phyloP scores from a whole-genome alignment of 2,888 invertebrate species.

The Steinernema hermaphroditum region DNA sequence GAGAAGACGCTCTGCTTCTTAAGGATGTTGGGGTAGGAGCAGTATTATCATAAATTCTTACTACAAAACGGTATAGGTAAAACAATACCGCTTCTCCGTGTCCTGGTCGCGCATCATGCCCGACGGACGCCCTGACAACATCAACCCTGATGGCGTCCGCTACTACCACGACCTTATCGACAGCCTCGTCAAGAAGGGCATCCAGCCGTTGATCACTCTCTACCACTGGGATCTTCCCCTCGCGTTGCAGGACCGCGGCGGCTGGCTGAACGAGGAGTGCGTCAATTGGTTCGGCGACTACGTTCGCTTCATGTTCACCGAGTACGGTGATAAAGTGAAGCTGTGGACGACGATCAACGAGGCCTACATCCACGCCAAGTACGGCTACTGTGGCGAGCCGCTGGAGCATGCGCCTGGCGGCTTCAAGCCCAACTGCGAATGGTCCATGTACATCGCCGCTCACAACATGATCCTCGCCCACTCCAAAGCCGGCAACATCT shows the following conservation, averaged over 20 bases:
- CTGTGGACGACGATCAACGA: conserved; percentile 80
- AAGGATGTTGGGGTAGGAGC: conserved; percentile 70
- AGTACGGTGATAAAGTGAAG: conserved; percentile 65
- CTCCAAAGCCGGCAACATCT: conserved; percentile 73
- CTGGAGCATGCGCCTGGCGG: conserved; percentile 40
- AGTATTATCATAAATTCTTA: no score
- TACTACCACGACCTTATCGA: conserved; percentile 80
- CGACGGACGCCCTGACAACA: conserved; percentile 72
- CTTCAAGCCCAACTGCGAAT: conserved; percentile 29
- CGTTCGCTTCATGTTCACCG: conserved; percentile 64
- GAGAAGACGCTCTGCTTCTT: conserved; percentile 73
- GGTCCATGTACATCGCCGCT: conserved; percentile 71
- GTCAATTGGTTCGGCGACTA: conserved; percentile 66
- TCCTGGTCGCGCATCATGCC: conserved; percentile 79
- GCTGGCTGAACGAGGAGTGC: conserved; percentile 63
- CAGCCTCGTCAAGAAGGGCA: conserved; percentile 72
- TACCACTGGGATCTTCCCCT: conserved; percentile 66
- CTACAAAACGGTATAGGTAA: no score
- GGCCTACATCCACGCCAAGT: conserved; percentile 72
- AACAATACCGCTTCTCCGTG: conserved; percentile 67
- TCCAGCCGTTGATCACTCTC: conserved; percentile 69
- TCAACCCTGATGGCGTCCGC: conserved; percentile 76
- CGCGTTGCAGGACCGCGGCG: conserved; percentile 68
- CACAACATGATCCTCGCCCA: conserved; percentile 75
- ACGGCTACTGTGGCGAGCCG: conserved; percentile 36